Evolutionary conservation across 2,888 invertebrate species (phyloP), one percentile per base, ranked within the genome.

Genomic region (Drosophila hamatofila): DNA sequence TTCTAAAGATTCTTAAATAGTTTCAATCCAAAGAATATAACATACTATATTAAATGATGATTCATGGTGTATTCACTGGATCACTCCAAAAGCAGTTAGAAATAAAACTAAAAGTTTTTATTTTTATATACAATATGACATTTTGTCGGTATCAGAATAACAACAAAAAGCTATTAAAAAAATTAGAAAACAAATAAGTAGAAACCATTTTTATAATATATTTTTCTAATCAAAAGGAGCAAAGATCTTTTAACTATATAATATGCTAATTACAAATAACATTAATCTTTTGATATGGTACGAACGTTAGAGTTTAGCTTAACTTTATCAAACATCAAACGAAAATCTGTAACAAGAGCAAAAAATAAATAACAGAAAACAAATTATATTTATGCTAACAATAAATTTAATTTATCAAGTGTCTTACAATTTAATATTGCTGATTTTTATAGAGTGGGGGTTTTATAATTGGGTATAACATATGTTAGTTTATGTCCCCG

Each of bases 81-180:
- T 81, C 73, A 56, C 39, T 41, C 46, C 48, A 48, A 54, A 55
- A 49, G 49, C 61, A 63, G 72, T 61, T 72, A 41, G 55, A 48
- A 75, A 61, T 52, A 59, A 61, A 78, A 64, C 67, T 78, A 59
- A 18, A 81, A 70, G 81, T 72, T 81, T 75, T 81, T 78, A 78
- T 81, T 78, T 78, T 78, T 78, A 57, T 81, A 81, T 58, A 72
- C 63, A 63, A 66, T 42, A 44, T 72, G 77, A 81, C 78, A 67
- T 81, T 72, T 81, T 77, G 77, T 81, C 77, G 49, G 51, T 66
- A 59, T 21, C 44, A 56, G 25, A 25, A 75, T 39, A 25, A 25
- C 37, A 30, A 49, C 21, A 23, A 35, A 51, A 69, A 62, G 14
- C 18, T 69, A 65, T n/a, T 25, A 18, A 37, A 30, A 33, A 44